These are phyloP conservation scores for Anagrus nilaparvatae DNA, from an alignment of 1,140 invertebrate species.

Conservation along the genomic window DNA sequence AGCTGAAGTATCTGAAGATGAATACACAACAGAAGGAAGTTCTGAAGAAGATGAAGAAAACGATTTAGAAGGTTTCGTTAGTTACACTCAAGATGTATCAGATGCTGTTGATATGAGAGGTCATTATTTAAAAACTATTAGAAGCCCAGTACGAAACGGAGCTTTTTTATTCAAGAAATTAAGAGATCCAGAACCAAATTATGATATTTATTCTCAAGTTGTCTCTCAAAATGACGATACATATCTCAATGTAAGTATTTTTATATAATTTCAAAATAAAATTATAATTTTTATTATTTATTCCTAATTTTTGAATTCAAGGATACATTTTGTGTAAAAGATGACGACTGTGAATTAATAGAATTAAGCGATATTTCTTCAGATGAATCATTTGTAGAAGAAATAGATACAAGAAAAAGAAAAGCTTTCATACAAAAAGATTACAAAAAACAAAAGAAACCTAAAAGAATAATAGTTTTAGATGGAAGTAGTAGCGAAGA, in stretches of 20 bases:
- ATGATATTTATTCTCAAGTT: constrained; percentile 30
- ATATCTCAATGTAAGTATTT: constrained; percentile 31
- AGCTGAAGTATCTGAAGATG: constrained; percentile 43
- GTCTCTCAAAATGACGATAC: constrained; percentile 18
- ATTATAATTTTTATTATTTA: background rate
- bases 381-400: constrained; percentile 2
- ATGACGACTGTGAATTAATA: background rate
- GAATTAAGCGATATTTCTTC: background rate
- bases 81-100: constrained; percentile 34
- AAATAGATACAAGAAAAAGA: constrained; percentile 11
- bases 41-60: constrained; percentile 35
- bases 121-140: constrained; percentile 48
- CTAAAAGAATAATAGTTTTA: background rate
- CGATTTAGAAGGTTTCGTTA: constrained; percentile 31
- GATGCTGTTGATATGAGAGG: constrained; percentile 42
- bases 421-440: constrained; percentile 10
- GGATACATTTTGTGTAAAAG: constrained; percentile 29
- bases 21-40: constrained; percentile 20
- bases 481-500: constrained; percentile 25
- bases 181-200: constrained; percentile 9
- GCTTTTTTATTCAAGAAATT: constrained; percentile 24
- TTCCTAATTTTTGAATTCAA: constrained; percentile 16
- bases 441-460: constrained; percentile 14
- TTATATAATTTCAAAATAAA: constrained; percentile 8
- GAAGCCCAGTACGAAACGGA: constrained; percentile 18